Percentiles rank a stretch among this genome's conserved stretches.
phyloP scores from a whole-genome alignment of 1,140 invertebrate species.

The Drosophila fuyamai region DNA sequence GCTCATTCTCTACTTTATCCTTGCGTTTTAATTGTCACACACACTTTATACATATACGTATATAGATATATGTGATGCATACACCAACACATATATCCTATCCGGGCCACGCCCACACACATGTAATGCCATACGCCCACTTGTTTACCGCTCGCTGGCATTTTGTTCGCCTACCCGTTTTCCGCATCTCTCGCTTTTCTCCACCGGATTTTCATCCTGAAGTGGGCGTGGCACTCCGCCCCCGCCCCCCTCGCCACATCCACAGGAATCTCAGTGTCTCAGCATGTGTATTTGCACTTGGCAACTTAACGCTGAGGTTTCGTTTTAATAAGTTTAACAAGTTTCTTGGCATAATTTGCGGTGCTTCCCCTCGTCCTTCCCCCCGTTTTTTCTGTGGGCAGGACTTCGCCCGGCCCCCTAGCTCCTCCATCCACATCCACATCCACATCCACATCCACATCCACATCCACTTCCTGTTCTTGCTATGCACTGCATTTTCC shows the following conservation, averaged over 20 bases:
- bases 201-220: conserved; percentile 3
- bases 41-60: not conserved
- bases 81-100: conserved; percentile 4
- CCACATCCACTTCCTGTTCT: conserved; percentile 28
- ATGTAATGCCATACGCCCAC: conserved; percentile 43
- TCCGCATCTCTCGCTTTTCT: conserved; percentile 1
- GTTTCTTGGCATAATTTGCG: conserved; percentile 82
- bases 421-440: not conserved
- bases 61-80: not conserved
- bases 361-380: conserved; percentile 16
- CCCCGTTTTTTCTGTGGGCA: not conserved
- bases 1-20: conserved; percentile 7
- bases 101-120: conserved; percentile 39
- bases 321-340: conserved; percentile 84
- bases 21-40: conserved; percentile 49
- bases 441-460: not conserved
- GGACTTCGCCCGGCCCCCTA: not conserved
- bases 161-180: conserved; percentile 25
- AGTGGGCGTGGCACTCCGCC: conserved; percentile 16
- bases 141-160: conserved; percentile 61
- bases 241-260: not conserved
- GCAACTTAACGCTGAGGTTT: conserved; percentile 78
- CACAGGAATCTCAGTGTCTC: not conserved
- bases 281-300: conserved; percentile 70
- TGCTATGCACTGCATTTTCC: conserved; percentile 23